Base-by-base conservation (phyloP, 1,140 invertebrate species). In the Nephila pilipes region DNA sequence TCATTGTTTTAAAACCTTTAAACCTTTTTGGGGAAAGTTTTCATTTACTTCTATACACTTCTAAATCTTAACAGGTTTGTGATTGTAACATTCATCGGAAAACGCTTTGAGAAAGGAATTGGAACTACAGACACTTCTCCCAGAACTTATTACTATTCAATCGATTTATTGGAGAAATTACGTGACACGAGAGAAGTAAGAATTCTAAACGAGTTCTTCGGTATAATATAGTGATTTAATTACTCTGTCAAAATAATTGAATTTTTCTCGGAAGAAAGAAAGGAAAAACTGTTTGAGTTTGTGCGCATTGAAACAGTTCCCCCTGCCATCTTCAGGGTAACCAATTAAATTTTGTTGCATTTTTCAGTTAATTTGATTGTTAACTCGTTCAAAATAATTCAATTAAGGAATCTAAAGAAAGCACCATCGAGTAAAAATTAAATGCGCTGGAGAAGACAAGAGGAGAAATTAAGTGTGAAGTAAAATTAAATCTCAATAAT, bases 61-160 rank as follows among this genome's bases (percentile, higher is more conserved):
- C 14, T 25, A 12, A n/a, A 65, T 12, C 5, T 46, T 80, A 80
- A 80, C 75, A 36, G 32, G 75, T 80, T 20, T 6, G 32, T 20
- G 38, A 80, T 36, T 46, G 75, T 32, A 80, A 80, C 75, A 80
- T 32, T 80, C 18, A 80, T 80, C 38, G 75, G 75, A 80, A 80
- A 80, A 46, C 75, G 75, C 32, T 80, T 80, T 65, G 25, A 65
- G 25, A 65, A n/a, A 25, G 25, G 25, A 65, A 65, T 2, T n/a
- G 22, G 25, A 65, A 25, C 2, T 25, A 65, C n/a, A 46, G 46
- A 46, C n/a, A n/a, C 46, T 46, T 65, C 25, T 6, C 63, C n/a
- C 4, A 10, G n/a, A 65, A n/a, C 46, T 29, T n/a, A 25, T 65
- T 29, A 29, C n/a, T 8, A 10, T 65, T 65, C 63, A 25, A 65